These are phyloP conservation scores for Scortum barcoo DNA, from an alignment of 2,113 vertebrate genomes.

Conservation along the genomic window DNA sequence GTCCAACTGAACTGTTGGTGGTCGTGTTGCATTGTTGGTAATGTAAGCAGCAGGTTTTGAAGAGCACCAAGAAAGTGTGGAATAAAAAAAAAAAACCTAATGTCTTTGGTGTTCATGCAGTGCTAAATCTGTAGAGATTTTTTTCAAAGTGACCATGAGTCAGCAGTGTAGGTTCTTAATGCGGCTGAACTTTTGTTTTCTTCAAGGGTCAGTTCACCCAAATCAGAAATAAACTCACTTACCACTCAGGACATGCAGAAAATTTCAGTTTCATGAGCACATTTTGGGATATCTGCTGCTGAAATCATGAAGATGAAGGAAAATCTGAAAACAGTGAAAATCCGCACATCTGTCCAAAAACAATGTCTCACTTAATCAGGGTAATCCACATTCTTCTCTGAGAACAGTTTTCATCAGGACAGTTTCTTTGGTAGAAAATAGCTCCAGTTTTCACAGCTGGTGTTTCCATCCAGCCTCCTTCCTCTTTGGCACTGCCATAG, in stretches of 20 bases:
- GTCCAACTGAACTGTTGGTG: rapidly evolving
- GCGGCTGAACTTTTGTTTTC: not conserved
- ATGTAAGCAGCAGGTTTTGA: not conserved
- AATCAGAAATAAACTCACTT: not conserved
- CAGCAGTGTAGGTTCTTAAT: not conserved
- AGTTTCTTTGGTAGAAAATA: not conserved
- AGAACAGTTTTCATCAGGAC: not conserved
- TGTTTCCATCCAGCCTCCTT: conserved; percentile 20
- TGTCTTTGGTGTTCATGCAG: no score
- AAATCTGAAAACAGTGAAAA: conserved; percentile 16
- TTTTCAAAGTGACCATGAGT: not conserved
- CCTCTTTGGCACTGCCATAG: conserved; percentile 15
- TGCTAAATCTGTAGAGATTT: not conserved
- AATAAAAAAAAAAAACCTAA: not conserved
- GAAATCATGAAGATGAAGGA: not conserved
- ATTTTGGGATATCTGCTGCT: not conserved
- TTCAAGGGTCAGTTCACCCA: not conserved
- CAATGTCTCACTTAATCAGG: not conserved
- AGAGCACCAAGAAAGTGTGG: no score
- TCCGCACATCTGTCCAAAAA: conserved; percentile 3
- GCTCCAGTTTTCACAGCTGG: conserved; percentile 27
- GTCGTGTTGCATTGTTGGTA: not conserved
- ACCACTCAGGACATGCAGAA: not conserved
- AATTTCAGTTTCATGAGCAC: not conserved
- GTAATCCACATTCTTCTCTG: not conserved